Evolutionary conservation across 2,888 invertebrate species (phyloP).

Genomic region (Thecocarcelia acutangulata): DNA sequence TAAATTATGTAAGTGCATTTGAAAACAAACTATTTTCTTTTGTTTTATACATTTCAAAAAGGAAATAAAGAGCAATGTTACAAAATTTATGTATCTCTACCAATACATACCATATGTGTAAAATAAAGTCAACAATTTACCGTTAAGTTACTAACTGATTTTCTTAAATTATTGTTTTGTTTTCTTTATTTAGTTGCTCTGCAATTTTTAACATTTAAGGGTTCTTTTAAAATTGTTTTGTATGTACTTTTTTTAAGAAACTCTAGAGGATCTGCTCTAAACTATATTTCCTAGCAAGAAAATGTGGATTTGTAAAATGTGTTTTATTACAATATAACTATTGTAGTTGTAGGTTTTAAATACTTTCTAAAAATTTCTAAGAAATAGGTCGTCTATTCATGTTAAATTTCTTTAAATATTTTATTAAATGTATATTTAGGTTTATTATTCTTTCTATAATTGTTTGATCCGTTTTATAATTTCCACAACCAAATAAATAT

Average conservation of each 20-base stretch:
- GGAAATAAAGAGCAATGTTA: slow-evolving; percentile 14
- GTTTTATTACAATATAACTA: slow-evolving; percentile 39
- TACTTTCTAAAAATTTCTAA: slow-evolving; percentile 38
- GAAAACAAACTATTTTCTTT: slow-evolving; percentile 49
- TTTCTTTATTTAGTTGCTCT: slow-evolving; percentile 39
- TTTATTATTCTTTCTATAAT: slow-evolving; percentile 6
- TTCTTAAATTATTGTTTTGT: slow-evolving; percentile 30
- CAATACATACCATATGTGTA: slow-evolving; percentile 23
- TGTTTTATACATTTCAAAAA: not conserved
- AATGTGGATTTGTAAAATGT: slow-evolving; percentile 46
- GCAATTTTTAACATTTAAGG: slow-evolving; percentile 43
- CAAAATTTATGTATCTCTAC: not conserved
- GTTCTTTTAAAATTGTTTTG: slow-evolving; percentile 17
- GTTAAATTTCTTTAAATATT: slow-evolving; percentile 40
- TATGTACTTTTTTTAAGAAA: not conserved
- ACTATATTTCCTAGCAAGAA: slow-evolving; percentile 39
- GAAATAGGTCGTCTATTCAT: slow-evolving; percentile 25
- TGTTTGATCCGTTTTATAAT: not conserved
- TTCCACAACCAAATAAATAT: slow-evolving; percentile 28
- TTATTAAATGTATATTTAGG: not conserved
- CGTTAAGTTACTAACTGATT: slow-evolving; percentile 9
- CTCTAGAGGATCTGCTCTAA: slow-evolving; percentile 7
- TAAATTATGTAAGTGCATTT: slow-evolving; percentile 59
- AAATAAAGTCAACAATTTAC: slow-evolving; percentile 28
- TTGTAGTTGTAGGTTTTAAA: slow-evolving; percentile 18